A percentile compares a stretch with the other conserved stretches of the same genome.
Conservation (phyloP, 2,797 vertebrate species). For the Karalla daura region DNA sequence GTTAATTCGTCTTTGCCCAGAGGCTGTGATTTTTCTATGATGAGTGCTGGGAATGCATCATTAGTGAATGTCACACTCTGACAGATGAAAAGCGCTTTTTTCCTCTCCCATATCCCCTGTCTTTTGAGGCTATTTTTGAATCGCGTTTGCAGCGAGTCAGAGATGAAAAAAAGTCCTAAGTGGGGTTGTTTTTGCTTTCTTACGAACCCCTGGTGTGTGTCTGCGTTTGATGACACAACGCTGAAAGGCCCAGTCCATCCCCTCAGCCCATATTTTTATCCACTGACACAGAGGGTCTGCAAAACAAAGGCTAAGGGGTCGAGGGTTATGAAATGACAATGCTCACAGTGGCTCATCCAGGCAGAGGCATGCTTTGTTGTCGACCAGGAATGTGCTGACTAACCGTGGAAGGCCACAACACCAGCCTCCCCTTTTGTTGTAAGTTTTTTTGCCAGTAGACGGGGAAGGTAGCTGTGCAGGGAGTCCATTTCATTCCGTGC, state of each 20-base stretch:
- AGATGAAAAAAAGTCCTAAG: slow-evolving; percentile 19
- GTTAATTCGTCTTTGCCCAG: slow-evolving; percentile 31
- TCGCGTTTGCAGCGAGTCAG: slow-evolving; percentile 3
- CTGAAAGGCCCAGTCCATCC: slow-evolving; percentile 65
- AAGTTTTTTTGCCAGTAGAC: slow-evolving; percentile 56
- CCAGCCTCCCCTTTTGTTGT: slow-evolving; percentile 74
- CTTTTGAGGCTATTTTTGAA: slow-evolving; percentile 9
- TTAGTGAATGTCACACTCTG: neutral
- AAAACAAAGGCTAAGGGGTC: slow-evolving; percentile 70
- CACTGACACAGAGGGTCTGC: slow-evolving; percentile 61
- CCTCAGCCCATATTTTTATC: slow-evolving; percentile 68
- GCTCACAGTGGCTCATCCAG: slow-evolving; percentile 69
- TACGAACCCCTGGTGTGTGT: slow-evolving; percentile 23
- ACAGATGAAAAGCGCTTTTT: slow-evolving; percentile 16
- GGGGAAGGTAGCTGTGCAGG: slow-evolving; percentile 46
- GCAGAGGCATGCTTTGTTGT: slow-evolving; percentile 82
- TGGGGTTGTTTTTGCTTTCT: slow-evolving; percentile 21
- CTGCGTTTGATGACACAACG: slow-evolving; percentile 57
- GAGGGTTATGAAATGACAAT: slow-evolving; percentile 79
- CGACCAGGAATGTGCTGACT: slow-evolving; percentile 85
- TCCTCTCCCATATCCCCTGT: neutral
- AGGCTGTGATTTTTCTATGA: slow-evolving; percentile 19
- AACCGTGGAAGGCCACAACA: slow-evolving; percentile 72
- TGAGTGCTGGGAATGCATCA: neutral
- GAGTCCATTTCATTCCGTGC: slow-evolving; percentile 30